phyloP scores from a whole-genome alignment of 2,888 invertebrate species.

The Phasia obesa region DNA sequence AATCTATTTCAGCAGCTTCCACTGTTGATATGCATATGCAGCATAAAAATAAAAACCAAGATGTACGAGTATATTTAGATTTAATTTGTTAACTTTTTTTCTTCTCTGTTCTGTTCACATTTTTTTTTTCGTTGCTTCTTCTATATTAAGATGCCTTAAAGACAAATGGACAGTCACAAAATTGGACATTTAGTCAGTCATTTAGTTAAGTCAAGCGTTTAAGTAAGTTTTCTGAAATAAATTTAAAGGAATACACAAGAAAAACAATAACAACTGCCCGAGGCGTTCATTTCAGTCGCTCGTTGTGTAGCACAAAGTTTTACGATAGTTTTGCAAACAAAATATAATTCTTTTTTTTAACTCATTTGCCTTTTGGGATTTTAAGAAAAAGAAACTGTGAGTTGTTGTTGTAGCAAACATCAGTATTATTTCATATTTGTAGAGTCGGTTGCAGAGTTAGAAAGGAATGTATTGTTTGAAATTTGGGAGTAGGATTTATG shows the following conservation, averaged over 20 bases:
- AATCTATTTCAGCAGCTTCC: not conserved
- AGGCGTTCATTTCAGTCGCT: constrained; percentile 27
- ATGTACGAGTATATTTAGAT: constrained; percentile 55
- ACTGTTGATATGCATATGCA: constrained; percentile 46
- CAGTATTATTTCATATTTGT: constrained; percentile 51
- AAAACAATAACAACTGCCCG: constrained; percentile 45
- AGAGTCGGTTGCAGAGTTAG: not conserved
- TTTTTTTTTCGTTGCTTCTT: constrained; percentile 31
- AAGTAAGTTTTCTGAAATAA: constrained; percentile 64
- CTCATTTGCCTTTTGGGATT: constrained; percentile 42
- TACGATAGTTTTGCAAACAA: constrained; percentile 5
- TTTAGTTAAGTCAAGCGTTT: constrained; percentile 70
- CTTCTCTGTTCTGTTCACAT: constrained; percentile 17
- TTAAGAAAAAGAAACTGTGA: not conserved
- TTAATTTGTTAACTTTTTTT: constrained; percentile 55
- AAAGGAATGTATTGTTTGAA: constrained; percentile 35
- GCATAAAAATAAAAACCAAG: constrained; percentile 42
- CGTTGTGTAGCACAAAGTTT: not conserved
- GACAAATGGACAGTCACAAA: constrained; percentile 70
- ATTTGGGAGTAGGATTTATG: not conserved
- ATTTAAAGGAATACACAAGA: constrained; percentile 22
- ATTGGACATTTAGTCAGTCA: constrained; percentile 70
- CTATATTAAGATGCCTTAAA: constrained; percentile 68
- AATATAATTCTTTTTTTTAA: constrained; percentile 11
- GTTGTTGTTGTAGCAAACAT: constrained; percentile 34